Base-by-base conservation (phyloP, 2,888 invertebrate genomes). In the Ophraella communa region DNA sequence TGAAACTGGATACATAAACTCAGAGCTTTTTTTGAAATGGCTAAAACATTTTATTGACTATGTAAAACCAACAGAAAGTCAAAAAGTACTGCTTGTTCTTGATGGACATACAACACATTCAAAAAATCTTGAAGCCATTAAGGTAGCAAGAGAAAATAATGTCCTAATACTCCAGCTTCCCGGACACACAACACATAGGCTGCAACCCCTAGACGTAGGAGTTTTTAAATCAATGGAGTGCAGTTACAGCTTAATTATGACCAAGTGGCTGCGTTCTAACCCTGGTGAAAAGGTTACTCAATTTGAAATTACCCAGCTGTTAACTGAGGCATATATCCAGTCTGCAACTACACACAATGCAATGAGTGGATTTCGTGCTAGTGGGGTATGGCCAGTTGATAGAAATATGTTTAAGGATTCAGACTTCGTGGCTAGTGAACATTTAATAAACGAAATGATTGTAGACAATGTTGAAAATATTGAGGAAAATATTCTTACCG, bases 131-230 rank as follows among this genome's bases (percentile, higher is more conserved):
- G 44, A 39, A 59, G 24, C 44, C 61, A 60, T 66, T n/a, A 24
- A 42, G 24, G n/a, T n/a, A 45, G 57, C 57, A 27, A 62, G 27
- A 21, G 51, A 59, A n/a, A 54, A 62, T 54, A 47, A 45, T 44
- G 54, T n/a, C n/a, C n/a, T n/a, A n/a, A n/a, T n/a, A n/a, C 27
- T 64, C 8, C 53, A 51, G 18, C 54, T 66, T 20, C 64, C 68
- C 17, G 57, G 61, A 10, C 66, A 68, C 35, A 63, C 66, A 14
- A 63, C 66, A 10, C 64, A 70, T 49, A 39, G 60, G 3, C 21
- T 70, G 8, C 68, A 68, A 35, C 68, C 68, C 11, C 54, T 68
- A 20, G 70, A 66, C 52, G 55, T 66, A 1, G 24, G 56, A 24
- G 24, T 24, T 24, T 24, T 24, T 24, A 57, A 51, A 42, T 42